These are phyloP conservation scores for Zelostemma sp. DNA, from an alignment of 1,140 invertebrate genomes.

Conservation along the genomic window DNA sequence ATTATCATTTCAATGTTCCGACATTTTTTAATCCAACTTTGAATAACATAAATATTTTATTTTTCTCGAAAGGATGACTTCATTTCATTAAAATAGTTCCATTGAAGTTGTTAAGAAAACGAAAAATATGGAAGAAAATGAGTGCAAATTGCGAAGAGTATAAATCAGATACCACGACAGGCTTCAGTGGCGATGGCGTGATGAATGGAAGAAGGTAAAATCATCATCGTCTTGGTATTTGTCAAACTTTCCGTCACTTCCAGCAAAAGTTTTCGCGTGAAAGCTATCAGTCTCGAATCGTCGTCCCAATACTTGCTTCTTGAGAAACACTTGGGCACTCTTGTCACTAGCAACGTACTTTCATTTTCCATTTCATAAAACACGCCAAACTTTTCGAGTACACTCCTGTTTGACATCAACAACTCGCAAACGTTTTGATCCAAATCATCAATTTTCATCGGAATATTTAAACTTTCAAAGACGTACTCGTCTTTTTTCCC, in stretches of 20 bases:
- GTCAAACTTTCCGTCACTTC: conserved; percentile 54
- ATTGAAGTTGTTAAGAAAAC: too few relatives aligned
- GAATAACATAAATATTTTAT: neutral
- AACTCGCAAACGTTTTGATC: conserved; percentile 28
- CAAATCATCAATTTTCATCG: conserved; percentile 52
- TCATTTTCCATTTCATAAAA: conserved; percentile 38
- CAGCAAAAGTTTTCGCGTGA: conserved; percentile 48
- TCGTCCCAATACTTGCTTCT: conserved; percentile 43
- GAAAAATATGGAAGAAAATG: too few relatives aligned
- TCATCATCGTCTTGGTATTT: conserved; percentile 25
- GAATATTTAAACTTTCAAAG: conserved; percentile 48
- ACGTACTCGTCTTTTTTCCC: conserved; percentile 46
- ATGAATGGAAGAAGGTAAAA: conserved; percentile 61
- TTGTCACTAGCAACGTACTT: conserved; percentile 43
- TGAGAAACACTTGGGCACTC: conserved; percentile 61
- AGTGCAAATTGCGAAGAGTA: too few relatives aligned
- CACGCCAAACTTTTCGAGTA: conserved; percentile 57
- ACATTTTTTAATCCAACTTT: too few relatives aligned
- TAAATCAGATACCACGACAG: conserved; percentile 67
- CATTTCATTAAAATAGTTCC: too few relatives aligned
- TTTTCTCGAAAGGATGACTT: too few relatives aligned
- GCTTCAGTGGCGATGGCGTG: conserved; percentile 64
- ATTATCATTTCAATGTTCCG: neutral
- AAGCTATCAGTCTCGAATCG: conserved; percentile 44
- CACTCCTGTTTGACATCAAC: conserved; percentile 38